Percentiles rank a stretch among this genome's conserved stretches.
These are phyloP conservation scores for Melieria picta DNA, from an alignment of 2,888 invertebrate genomes.

Conservation along the genomic window DNA sequence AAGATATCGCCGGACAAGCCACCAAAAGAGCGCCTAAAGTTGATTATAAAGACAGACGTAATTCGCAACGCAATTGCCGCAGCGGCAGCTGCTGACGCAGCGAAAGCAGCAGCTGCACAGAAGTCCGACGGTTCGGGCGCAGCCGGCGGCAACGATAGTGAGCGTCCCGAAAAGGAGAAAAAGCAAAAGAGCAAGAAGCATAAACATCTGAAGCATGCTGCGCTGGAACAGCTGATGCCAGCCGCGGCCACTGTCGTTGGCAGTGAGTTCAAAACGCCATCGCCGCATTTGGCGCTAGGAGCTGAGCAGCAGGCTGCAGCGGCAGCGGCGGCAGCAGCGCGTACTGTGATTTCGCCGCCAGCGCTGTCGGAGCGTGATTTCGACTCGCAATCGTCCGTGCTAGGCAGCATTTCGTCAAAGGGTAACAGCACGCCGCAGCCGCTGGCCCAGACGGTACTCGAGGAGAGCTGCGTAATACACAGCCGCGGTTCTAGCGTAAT, in stretches of 20 bases:
- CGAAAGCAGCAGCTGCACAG: constrained; percentile 50
- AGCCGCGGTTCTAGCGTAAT: constrained; percentile 66
- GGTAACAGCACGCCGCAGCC: constrained; percentile 62
- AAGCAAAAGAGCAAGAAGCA: constrained; percentile 63
- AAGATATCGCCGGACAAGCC: constrained; percentile 66
- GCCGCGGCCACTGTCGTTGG: constrained; percentile 39
- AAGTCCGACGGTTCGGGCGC: constrained; percentile 34
- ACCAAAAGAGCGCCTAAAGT: constrained; percentile 68
- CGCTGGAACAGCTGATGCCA: constrained; percentile 44
- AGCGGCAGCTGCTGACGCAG: constrained; percentile 60
- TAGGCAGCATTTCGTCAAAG: constrained; percentile 66
- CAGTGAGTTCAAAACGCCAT: constrained; percentile 65
- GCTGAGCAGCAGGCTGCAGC: constrained; percentile 29
- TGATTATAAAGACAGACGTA: constrained; percentile 65
- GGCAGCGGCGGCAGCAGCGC: constrained; percentile 28
- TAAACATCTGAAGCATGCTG: constrained; percentile 57
- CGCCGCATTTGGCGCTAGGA: constrained; percentile 65
- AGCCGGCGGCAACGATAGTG: constrained; percentile 40
- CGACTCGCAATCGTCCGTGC: constrained; percentile 65
- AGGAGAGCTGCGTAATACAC: constrained; percentile 64
- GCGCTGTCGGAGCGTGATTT: constrained; percentile 68
- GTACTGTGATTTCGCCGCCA: constrained; percentile 63
- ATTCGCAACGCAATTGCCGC: constrained; percentile 63
- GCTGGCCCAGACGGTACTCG: constrained; percentile 57
- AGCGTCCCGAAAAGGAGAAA: constrained; percentile 49